Conservation (phyloP, 2,888 invertebrate species). For the Gibbula magus region DNA sequence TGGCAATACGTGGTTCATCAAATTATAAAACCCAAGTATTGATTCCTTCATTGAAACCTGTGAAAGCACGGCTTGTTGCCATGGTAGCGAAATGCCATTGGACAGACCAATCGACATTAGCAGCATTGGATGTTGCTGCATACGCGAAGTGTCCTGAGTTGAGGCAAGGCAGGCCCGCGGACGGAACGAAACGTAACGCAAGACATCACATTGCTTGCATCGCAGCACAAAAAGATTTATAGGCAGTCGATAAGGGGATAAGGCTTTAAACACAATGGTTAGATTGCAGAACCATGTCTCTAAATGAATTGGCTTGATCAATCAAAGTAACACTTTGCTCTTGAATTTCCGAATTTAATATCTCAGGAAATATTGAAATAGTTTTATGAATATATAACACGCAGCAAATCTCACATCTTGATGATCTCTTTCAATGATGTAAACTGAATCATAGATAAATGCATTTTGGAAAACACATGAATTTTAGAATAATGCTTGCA, state of each 20-base stretch:
- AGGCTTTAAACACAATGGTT: constrained; percentile 18
- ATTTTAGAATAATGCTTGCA: too few species aligned
- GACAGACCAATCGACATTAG: constrained; percentile 23
- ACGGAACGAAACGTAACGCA: neutral
- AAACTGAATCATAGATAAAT: too few species aligned
- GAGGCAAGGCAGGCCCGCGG: neutral
- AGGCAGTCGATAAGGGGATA: neutral
- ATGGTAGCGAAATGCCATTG: constrained; percentile 18
- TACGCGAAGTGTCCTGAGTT: neutral
- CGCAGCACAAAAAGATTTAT: constrained; percentile 12
- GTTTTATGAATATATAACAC: too few species aligned
- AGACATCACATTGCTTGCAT: neutral
- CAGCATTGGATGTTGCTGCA: neutral
- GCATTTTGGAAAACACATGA: too few species aligned
- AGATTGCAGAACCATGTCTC: constrained; percentile 3
- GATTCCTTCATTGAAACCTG: neutral
- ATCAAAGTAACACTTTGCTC: neutral
- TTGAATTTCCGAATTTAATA: neutral
- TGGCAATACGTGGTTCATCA: constrained; percentile 11
- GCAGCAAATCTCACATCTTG: too few species aligned
- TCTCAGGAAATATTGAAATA: too few species aligned
- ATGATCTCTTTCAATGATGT: too few species aligned
- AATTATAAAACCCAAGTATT: constrained; percentile 15
- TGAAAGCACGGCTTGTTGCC: constrained; percentile 16
- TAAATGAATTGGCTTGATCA: constrained; percentile 3